Percentiles rank a stretch among this genome's conserved stretches.
These are phyloP conservation scores for Mastigias papua DNA, from an alignment of 30 jellyfish, hydroid and myxozoan species.

Conservation along the genomic window DNA sequence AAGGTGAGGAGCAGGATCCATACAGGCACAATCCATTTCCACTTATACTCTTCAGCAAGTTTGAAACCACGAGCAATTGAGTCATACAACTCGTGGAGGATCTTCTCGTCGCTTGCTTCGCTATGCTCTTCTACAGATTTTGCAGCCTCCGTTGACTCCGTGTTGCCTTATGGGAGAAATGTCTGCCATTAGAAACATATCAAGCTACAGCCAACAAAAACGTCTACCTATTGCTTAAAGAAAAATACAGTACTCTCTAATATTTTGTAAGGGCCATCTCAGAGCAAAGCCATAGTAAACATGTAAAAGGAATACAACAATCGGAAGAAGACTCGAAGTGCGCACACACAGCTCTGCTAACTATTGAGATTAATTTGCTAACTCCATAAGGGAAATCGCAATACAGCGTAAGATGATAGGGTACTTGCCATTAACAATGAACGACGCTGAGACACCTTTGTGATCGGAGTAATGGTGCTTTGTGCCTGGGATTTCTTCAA, in stretches of 20 bases:
- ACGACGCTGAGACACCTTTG: constrained; percentile 75
- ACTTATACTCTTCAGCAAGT: constrained; percentile 58
- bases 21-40: constrained; percentile 57
- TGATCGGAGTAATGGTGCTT: constrained; percentile 81
- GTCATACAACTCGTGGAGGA: constrained; percentile 37
- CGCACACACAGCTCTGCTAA: too few species aligned
- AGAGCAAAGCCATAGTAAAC: too few species aligned
- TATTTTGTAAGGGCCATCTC: too few species aligned
- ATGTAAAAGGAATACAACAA: too few species aligned
- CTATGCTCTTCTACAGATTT: neutral
- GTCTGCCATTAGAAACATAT: too few species aligned
- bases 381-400: too few species aligned
- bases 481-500: constrained; percentile 74
- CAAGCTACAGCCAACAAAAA: too few species aligned
- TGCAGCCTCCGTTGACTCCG: neutral
- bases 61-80: constrained; percentile 55
- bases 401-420: too few species aligned
- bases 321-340: too few species aligned
- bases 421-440: constrained; percentile 39
- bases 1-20: constrained; percentile 49
- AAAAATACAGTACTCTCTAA: too few species aligned
- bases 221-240: too few species aligned
- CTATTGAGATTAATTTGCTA: too few species aligned
- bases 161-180: neutral
- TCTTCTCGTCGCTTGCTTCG: neutral